Percentiles rank a stretch among this genome's conserved stretches.
Conservation (phyloP, 2,888 invertebrate species). For the Dichetophora obliterata region DNA sequence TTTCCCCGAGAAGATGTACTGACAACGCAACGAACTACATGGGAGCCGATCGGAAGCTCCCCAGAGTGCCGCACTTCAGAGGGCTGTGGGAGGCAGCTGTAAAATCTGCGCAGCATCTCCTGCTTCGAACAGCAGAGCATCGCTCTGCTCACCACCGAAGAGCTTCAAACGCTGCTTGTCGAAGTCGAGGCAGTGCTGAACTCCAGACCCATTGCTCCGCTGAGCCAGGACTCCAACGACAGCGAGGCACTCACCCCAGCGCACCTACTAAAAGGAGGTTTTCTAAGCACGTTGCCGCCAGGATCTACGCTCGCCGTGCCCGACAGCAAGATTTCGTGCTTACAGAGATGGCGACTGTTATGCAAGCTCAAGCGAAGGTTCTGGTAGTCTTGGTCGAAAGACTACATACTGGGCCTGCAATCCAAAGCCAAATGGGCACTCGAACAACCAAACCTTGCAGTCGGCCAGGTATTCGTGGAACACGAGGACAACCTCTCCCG, state of each 20-base stretch:
- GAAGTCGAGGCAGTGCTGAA: slow-evolving; percentile 50
- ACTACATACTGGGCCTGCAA: slow-evolving; percentile 1
- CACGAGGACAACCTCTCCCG: slow-evolving; percentile 30
- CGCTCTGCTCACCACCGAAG: slow-evolving; percentile 39
- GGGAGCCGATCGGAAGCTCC: slow-evolving; percentile 21
- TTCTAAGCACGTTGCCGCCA: background rate
- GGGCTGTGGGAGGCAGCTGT: background rate
- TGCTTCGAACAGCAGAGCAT: slow-evolving; percentile 20
- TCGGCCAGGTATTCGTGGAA: slow-evolving; percentile 27
- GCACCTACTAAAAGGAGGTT: background rate
- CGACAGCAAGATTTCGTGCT: background rate
- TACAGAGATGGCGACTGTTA: slow-evolving; percentile 11
- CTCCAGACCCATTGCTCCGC: slow-evolving; percentile 48
- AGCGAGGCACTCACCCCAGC: slow-evolving; percentile 42
- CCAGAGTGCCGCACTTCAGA: slow-evolving; percentile 31
- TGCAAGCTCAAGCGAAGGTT: slow-evolving; percentile 39
- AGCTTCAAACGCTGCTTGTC: slow-evolving; percentile 39
- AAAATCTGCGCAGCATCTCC: background rate
- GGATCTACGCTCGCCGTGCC: background rate
- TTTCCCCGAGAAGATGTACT: slow-evolving; percentile 9
- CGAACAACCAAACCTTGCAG: slow-evolving; percentile 33
- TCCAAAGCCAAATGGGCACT: slow-evolving; percentile 38
- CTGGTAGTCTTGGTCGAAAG: slow-evolving; percentile 1
- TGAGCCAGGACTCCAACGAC: slow-evolving; percentile 43
- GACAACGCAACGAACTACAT: slow-evolving; percentile 36